A percentile compares a stretch with the other conserved stretches of the same genome.
These are phyloP conservation scores for Manacus vitellinus DNA, from an alignment of 2,113 vertebrate species.

Conservation along the genomic window DNA sequence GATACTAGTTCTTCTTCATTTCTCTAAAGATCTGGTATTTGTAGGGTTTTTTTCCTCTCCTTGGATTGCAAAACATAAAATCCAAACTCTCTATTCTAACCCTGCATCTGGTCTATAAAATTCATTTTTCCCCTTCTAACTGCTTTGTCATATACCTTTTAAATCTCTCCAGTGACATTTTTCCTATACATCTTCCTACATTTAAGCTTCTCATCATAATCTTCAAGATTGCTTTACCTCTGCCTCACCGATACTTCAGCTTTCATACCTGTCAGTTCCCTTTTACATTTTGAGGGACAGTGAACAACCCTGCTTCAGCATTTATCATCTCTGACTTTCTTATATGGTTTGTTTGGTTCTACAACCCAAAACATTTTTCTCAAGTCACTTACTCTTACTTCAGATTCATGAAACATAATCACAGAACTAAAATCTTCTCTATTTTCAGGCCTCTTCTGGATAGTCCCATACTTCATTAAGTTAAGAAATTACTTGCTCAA, in stretches of 20 bases:
- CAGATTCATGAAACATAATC: background rate
- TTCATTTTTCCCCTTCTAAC: background rate
- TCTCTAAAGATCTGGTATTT: background rate
- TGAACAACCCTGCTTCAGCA: background rate
- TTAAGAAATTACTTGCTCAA: background rate
- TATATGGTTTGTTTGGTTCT: background rate
- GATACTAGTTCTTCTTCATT: background rate
- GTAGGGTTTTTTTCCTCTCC: background rate
- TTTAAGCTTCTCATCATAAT: background rate
- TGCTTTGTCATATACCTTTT: background rate
- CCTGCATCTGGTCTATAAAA: accelerated
- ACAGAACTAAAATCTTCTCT: background rate
- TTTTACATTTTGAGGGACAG: background rate
- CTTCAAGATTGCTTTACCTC: background rate
- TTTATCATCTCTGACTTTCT: background rate
- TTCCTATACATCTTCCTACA: background rate
- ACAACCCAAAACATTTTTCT: background rate
- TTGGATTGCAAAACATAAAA: background rate
- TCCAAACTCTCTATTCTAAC: background rate
- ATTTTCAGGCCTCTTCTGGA: background rate
- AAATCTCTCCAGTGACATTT: background rate
- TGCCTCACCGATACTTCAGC: background rate
- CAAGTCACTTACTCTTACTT: background rate
- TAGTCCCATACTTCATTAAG: background rate
- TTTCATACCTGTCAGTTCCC: background rate